Evolutionary conservation across 1,140 invertebrate genomes (phyloP).

Genomic region (Drosophila aff.): DNA sequence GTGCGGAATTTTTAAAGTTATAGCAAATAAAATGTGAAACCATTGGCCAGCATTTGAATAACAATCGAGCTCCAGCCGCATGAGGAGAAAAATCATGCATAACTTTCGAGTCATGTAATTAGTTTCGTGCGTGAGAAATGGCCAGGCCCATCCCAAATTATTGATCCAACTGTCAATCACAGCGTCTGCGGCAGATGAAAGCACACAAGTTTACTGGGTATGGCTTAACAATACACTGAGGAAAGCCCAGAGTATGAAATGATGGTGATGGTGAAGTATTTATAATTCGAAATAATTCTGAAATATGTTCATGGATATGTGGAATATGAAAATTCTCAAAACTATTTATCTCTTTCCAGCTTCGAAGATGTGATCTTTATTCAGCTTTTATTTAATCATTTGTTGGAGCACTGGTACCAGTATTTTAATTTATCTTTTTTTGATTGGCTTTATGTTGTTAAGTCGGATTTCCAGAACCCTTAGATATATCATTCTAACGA

Average conservation of each 20-base stretch:
- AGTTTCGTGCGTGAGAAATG: slow-evolving; percentile 47
- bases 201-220: slow-evolving; percentile 1
- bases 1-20: slow-evolving; percentile 62
- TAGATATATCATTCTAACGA: not conserved
- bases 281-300: not conserved
- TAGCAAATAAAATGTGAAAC: slow-evolving; percentile 49
- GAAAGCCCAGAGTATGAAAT: not conserved
- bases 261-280: not conserved
- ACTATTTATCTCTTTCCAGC: not conserved
- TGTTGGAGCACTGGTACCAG: not conserved
- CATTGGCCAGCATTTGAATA: slow-evolving; percentile 57
- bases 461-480: not conserved
- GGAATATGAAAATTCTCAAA: not conserved
- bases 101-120: slow-evolving; percentile 61
- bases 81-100: slow-evolving; percentile 39
- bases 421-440: not conserved
- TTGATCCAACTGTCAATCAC: slow-evolving; percentile 64
- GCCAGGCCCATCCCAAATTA: slow-evolving; percentile 49
- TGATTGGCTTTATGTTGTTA: not conserved
- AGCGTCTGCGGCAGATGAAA: slow-evolving; percentile 27
- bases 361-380: not conserved
- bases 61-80: slow-evolving; percentile 37
- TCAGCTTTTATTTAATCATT: not conserved
- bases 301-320: not conserved
- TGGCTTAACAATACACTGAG: not conserved